Evolutionary conservation across 2,888 invertebrate species (phyloP), one percentile per base, ranked within the genome.

Genomic region (Branchinecta sandiegonensis): DNA sequence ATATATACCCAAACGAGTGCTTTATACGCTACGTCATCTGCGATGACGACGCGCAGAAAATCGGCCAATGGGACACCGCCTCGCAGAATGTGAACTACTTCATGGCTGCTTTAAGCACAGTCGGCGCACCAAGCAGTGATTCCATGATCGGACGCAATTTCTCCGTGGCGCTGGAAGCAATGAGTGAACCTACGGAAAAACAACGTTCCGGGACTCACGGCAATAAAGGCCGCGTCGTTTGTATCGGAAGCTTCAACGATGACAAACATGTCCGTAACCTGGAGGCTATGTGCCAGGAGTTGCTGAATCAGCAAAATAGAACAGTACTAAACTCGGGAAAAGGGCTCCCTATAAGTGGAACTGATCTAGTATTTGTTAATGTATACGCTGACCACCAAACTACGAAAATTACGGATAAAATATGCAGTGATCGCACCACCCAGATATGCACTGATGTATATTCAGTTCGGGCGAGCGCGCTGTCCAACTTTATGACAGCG

Each of bases 1-100:
- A 99, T 79, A 81, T 97, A n/a, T 96, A 93, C 81, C 94, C 95
- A 0, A 84, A 85, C 70, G 89, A 88, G 70, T 91, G 93, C 81
- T 79, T 92, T 78, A 90, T 91, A 81, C 77, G 79, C 46, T 48
- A 47, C 50, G 50, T 67, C n/a, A 65, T 63, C 46, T 65, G 65
- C 67, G 71, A 67, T 65, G 37, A 50, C n/a, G 65, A 67, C 50
- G 47, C 66, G 47, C 37, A 63, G 7, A 47, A 50, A 13, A 47
- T 69, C 37, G 71, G 67, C 37, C 64, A 56, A 8, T 70, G 70
- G 70, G 68, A 46, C 17, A 14, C 70, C n/a, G 48, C 48, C 10
- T 63, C 65, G 13, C 70, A 70, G 37, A 70, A 69, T 50, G 23
- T 68, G 23, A 47, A 50, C 64, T 48, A 70, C 67, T 66, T 70